Evolutionary conservation across 2,113 vertebrate genomes (phyloP).

Genomic region (Gallinago paraguaiae): DNA sequence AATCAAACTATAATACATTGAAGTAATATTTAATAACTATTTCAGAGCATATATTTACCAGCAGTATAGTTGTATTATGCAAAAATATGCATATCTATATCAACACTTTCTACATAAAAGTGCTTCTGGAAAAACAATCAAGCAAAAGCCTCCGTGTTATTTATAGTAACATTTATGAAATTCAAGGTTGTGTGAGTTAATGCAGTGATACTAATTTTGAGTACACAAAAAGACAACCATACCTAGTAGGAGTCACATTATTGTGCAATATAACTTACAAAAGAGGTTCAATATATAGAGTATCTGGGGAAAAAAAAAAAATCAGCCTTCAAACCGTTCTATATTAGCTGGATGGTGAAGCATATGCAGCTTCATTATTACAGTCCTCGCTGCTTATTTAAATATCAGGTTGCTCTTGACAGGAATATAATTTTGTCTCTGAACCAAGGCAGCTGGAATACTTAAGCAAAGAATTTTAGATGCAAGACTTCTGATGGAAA

Average conservation of each 20-base stretch:
- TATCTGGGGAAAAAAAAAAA: not conserved
- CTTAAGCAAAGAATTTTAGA: not conserved
- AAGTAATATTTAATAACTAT: not conserved
- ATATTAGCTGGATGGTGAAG: slow-evolving; percentile 5
- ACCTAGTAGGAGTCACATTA: not conserved
- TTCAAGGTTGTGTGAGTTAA: slow-evolving; percentile 3
- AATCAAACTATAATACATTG: not conserved
- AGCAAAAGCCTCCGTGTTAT: not conserved
- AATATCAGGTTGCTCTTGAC: slow-evolving; percentile 22
- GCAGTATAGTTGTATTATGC: slow-evolving; percentile 16
- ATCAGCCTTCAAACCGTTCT: not conserved
- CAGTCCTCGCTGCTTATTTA: not conserved
- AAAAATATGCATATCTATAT: slow-evolving; percentile 56
- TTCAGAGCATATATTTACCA: slow-evolving; percentile 16
- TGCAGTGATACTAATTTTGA: not conserved
- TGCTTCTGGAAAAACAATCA: not conserved
- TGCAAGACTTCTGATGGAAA: not conserved
- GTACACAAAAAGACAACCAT: not conserved
- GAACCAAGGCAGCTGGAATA: not conserved
- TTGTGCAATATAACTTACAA: not conserved
- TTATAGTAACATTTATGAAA: slow-evolving; percentile 38
- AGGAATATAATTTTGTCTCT: slow-evolving; percentile 1
- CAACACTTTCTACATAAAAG: slow-evolving; percentile 34
- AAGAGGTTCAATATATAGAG: not conserved
- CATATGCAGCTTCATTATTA: not conserved